Percentiles rank a stretch among this genome's conserved stretches.
These are phyloP conservation scores for Rhinoraja longicauda DNA, from an alignment of 2,797 vertebrate species.

Conservation along the genomic window DNA sequence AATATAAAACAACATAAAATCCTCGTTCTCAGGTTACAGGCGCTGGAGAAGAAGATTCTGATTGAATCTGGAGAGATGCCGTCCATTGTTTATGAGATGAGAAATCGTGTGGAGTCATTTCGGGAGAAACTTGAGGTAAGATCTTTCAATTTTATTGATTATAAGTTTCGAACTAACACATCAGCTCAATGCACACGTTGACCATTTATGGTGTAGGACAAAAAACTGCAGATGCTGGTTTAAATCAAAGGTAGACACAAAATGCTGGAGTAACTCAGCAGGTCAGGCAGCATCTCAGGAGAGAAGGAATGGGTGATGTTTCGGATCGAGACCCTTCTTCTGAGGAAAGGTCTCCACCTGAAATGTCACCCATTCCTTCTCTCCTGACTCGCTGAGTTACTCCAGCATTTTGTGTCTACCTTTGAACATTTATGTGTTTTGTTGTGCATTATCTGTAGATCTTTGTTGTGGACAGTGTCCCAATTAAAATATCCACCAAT, in stretches of 20 bases:
- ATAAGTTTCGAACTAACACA: background rate
- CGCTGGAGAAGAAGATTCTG: conserved; percentile 64
- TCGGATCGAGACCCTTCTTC: too few relatives aligned
- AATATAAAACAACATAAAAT: background rate
- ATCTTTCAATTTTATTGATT: conserved; percentile 27
- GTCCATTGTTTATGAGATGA: conserved; percentile 63
- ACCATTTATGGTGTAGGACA: too few relatives aligned
- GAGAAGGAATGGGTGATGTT: too few relatives aligned
- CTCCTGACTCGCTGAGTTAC: too few relatives aligned
- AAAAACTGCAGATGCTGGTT: too few relatives aligned
- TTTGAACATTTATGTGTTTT: background rate
- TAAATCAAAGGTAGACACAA: too few relatives aligned
- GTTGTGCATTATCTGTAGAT: background rate
- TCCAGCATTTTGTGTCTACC: too few relatives aligned
- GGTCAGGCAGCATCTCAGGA: too few relatives aligned
- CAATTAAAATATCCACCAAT: background rate
- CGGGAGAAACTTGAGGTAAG: conserved; percentile 65
- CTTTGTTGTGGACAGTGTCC: background rate
- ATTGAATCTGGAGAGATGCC: conserved; percentile 57
- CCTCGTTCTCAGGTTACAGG: conserved; percentile 56
- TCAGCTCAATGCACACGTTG: background rate
- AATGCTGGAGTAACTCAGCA: too few relatives aligned
- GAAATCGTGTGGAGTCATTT: conserved; percentile 67
- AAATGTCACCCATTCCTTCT: too few relatives aligned
- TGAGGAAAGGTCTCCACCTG: too few relatives aligned